Percentiles rank a stretch among this genome's conserved stretches.
Evolutionary conservation across 2,113 vertebrate species (phyloP).

Genomic region (Mastomys coucha): DNA sequence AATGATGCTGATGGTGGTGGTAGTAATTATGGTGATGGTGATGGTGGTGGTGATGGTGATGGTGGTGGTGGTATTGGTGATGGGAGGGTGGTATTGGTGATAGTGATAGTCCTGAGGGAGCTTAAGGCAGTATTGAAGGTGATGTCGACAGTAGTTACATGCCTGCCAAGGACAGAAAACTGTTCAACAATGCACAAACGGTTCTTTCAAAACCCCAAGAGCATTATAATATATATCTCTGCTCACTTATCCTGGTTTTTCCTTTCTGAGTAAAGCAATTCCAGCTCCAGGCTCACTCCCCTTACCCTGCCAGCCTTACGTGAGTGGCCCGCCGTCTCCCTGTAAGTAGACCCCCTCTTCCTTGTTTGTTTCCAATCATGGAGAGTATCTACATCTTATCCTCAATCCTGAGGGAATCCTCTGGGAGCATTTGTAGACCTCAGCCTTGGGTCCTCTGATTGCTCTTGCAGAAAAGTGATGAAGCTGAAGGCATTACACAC

Average conservation of each 20-base stretch:
- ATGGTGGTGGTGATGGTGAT: too few species aligned
- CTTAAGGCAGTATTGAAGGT: not conserved
- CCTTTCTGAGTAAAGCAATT: not conserved
- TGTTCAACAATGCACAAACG: not conserved
- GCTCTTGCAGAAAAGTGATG: not conserved
- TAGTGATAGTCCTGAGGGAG: not conserved
- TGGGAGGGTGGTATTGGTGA: not conserved
- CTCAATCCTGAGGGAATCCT: not conserved
- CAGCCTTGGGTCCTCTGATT: not conserved
- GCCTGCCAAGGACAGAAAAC: not conserved
- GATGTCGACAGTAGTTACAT: not conserved
- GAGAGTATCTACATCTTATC: slow-evolving; percentile 1
- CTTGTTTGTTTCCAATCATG: slow-evolving; percentile 9
- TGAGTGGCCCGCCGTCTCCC: not conserved
- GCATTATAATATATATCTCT: not conserved
- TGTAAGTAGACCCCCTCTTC: not conserved
- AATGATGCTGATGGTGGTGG: too few species aligned
- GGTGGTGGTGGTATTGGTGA: too few species aligned
- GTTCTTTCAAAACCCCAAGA: not conserved
- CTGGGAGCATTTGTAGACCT: not conserved
- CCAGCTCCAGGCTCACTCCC: not conserved
- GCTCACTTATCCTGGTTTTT: not conserved
- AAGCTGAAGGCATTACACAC: not conserved
- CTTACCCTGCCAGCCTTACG: not conserved
- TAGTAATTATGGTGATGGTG: not conserved